Evolutionary conservation across 2,797 vertebrate species (phyloP).

Genomic region (Anguilla obscura): DNA sequence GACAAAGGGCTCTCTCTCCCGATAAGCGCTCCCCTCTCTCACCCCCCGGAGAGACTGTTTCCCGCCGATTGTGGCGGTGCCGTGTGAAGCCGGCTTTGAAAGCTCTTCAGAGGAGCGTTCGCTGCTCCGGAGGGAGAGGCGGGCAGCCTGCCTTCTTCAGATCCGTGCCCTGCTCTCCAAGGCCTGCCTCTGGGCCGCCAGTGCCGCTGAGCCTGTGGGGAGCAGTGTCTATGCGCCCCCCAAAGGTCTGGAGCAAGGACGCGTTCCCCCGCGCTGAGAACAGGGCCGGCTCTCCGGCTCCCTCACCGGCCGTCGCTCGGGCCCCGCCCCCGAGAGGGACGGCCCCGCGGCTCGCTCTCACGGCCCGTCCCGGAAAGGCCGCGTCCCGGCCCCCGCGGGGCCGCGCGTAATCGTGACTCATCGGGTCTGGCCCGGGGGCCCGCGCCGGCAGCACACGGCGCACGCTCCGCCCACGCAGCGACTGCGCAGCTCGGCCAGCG

Average conservation of each 20-base stretch:
- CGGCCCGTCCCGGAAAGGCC: no score
- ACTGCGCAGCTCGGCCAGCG: neutral
- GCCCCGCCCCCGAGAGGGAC: neutral
- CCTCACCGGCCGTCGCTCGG: neutral
- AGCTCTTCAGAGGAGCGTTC: constrained; percentile 77
- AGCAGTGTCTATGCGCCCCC: constrained; percentile 34
- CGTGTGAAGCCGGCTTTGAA: constrained; percentile 70
- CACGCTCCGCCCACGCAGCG: neutral
- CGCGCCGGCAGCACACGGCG: neutral
- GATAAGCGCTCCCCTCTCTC: constrained; percentile 79
- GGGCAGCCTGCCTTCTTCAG: constrained; percentile 71
- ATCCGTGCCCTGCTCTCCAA: constrained; percentile 61
- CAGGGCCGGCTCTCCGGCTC: neutral
- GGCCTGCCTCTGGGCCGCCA: constrained; percentile 62
- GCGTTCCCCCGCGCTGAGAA: neutral
- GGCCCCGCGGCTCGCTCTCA: neutral
- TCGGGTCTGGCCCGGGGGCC: neutral
- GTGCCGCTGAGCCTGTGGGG: constrained; percentile 59
- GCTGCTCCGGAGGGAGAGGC: constrained; percentile 69
- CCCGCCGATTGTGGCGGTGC: constrained; percentile 70
- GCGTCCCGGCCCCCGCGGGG: neutral
- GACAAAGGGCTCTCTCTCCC: constrained; percentile 76
- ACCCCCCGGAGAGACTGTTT: constrained; percentile 74
- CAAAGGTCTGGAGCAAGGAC: neutral
- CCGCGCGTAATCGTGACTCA: neutral